phyloP scores from a whole-genome alignment of 2,888 invertebrate species.

The Metacarcinus magister region DNA sequence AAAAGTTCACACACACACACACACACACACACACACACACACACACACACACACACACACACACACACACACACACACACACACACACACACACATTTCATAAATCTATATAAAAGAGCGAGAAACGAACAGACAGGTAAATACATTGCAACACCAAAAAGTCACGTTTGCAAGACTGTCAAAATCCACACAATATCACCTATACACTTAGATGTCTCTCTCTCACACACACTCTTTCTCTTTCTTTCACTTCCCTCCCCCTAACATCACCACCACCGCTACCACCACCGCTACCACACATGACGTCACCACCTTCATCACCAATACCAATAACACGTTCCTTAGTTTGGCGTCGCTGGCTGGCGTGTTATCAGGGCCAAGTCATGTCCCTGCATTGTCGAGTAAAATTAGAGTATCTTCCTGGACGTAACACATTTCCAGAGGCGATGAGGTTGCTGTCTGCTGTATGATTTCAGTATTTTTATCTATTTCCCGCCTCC shows the following conservation, averaged over 20 bases:
- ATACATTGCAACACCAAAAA: neutral
- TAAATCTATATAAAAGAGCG: neutral
- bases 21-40: constrained; percentile 34
- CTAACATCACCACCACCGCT: no score
- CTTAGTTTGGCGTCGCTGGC: neutral
- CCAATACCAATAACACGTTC: neutral
- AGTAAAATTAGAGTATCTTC: neutral
- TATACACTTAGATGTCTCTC: neutral
- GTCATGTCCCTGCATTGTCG: neutral
- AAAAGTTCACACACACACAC: neutral
- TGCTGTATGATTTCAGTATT: no score
- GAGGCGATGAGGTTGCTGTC: neutral
- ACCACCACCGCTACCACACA: no score
- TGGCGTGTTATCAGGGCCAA: neutral
- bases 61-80: neutral
- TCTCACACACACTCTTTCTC: constrained; percentile 35
- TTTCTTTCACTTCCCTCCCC: neutral
- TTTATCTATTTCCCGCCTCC: no score
- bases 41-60: neutral
- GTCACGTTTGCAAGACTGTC: constrained; percentile 26
- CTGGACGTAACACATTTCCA: neutral
- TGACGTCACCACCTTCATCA: neutral
- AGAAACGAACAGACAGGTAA: neutral
- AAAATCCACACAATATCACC: neutral
- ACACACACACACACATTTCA: neutral